Evolutionary conservation across 2,888 invertebrate genomes (phyloP).

Genomic region (Dasypolia templi): DNA sequence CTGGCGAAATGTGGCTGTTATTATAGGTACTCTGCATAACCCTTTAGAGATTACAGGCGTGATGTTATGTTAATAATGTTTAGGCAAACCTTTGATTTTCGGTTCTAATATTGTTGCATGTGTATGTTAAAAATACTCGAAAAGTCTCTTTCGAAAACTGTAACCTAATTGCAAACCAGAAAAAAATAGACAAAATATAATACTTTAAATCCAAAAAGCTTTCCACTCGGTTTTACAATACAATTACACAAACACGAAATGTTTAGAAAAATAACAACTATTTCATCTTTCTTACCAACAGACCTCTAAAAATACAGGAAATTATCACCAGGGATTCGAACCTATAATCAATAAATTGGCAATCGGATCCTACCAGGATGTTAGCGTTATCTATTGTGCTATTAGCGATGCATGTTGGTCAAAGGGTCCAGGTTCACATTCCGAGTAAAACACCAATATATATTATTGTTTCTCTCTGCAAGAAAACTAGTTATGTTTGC

Average conservation of each 20-base stretch:
- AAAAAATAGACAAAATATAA: too few relatives aligned
- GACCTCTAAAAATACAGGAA: constrained; percentile 55
- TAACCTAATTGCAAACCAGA: too few relatives aligned
- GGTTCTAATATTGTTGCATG: background rate
- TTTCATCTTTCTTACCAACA: background rate
- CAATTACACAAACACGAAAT: too few relatives aligned
- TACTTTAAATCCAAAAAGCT: background rate
- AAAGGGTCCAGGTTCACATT: constrained; percentile 67
- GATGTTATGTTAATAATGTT: background rate
- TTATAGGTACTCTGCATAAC: too few relatives aligned
- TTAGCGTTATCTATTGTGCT: constrained; percentile 66
- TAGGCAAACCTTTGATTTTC: too few relatives aligned
- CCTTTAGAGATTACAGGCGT: too few relatives aligned
- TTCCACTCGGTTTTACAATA: background rate
- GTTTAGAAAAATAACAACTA: background rate
- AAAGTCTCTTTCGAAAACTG: too few relatives aligned
- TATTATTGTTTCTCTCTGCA: constrained; percentile 52
- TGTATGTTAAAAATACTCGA: too few relatives aligned
- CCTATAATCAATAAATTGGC: constrained; percentile 64
- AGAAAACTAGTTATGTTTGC: constrained; percentile 51
- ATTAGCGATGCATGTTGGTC: constrained; percentile 62
- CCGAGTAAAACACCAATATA: constrained; percentile 55
- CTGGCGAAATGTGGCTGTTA: too few relatives aligned
- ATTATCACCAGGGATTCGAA: constrained; percentile 61
- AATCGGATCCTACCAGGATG: constrained; percentile 69